Conservation (phyloP, 35 echinoderm and acorn worm species). For the Lytechinus variegatus region DNA sequence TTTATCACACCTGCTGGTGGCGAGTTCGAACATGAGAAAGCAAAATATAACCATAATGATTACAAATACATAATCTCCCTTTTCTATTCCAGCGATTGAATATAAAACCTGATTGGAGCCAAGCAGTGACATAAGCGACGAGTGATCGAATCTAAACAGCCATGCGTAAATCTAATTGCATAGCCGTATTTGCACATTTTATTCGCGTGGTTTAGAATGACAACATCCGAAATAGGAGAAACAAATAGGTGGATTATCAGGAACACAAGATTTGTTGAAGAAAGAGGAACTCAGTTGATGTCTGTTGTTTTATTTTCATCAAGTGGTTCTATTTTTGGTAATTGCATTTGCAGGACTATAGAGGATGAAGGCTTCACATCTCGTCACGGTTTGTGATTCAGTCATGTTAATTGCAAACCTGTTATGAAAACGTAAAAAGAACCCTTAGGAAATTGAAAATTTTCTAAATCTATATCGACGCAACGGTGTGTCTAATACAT, state of each 20-base stretch:
- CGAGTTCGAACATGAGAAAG: background rate
- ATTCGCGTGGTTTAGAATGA: background rate
- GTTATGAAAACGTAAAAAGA: background rate
- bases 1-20: background rate
- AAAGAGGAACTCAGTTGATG: background rate
- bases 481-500: too few relatives aligned
- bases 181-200: background rate
- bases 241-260: background rate
- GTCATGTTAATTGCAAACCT: background rate
- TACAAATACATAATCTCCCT: background rate
- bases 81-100: background rate
- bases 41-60: background rate
- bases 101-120: background rate
- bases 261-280: background rate
- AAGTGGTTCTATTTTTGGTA: background rate
- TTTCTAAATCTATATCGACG: too few relatives aligned
- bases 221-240: background rate
- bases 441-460: background rate
- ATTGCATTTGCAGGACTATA: background rate
- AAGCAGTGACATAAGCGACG: background rate
- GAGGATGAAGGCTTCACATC: background rate
- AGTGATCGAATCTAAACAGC: background rate
- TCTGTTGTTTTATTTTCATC: background rate
- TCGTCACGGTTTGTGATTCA: background rate
- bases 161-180: background rate